Percentiles rank a stretch among this genome's conserved stretches.
phyloP scores from a whole-genome alignment of 2,888 invertebrate genomes.

The Dromius quadrimaculatus region DNA sequence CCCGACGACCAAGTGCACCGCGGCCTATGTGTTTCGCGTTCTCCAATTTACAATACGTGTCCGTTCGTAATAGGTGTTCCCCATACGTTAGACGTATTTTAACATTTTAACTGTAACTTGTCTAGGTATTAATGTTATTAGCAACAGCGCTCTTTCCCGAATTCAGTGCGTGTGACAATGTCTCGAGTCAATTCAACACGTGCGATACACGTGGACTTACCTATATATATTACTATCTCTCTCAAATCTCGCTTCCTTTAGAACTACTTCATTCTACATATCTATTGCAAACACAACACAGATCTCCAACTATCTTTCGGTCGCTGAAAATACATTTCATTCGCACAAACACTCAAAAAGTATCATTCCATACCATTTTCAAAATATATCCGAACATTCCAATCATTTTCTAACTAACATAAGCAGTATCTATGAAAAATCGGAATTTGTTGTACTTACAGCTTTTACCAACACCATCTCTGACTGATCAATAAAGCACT shows the following conservation, averaged over 20 bases:
- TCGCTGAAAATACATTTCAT: no score
- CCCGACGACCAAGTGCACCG: slow-evolving; percentile 19
- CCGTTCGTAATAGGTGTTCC: slow-evolving; percentile 37
- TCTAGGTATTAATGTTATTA: slow-evolving; percentile 53
- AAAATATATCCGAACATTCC: no score
- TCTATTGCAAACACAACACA: slow-evolving; percentile 42
- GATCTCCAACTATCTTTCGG: no score
- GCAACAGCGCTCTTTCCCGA: slow-evolving; percentile 58
- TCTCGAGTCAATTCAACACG: slow-evolving; percentile 54
- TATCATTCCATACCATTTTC: no score
- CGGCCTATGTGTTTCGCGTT: slow-evolving; percentile 48
- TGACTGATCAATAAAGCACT: no score
- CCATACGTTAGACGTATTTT: slow-evolving; percentile 56
- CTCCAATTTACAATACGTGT: slow-evolving; percentile 42
- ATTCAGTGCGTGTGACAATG: slow-evolving; percentile 62
- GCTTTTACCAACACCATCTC: no score
- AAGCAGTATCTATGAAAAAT: no score
- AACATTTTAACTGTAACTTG: slow-evolving; percentile 55
- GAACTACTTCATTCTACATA: slow-evolving; percentile 50
- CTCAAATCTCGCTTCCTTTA: slow-evolving; percentile 50
- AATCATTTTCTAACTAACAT: no score
- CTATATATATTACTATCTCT: slow-evolving; percentile 22
- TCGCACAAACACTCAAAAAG: no score
- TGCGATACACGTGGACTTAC: slow-evolving; percentile 34
- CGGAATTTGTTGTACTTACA: no score